Percentiles rank a stretch among this genome's conserved stretches.
Conservation (phyloP, 1,140 invertebrate species). For the Pemphigus obesinymphae region DNA sequence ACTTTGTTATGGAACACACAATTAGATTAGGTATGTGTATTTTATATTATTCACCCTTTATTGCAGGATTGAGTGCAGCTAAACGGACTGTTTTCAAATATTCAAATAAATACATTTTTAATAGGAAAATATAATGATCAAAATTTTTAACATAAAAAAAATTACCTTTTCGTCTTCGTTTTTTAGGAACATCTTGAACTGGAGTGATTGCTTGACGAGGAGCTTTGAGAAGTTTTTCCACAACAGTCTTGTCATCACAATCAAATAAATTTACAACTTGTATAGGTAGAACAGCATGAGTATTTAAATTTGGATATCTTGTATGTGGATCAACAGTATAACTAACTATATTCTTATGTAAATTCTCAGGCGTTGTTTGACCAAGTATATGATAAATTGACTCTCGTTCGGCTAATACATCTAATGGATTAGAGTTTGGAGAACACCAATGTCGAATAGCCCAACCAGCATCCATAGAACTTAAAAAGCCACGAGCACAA, state of each 20-base stretch:
- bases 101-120: constrained; percentile 30
- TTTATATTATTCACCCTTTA: constrained; percentile 29
- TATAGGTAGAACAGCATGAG: constrained; percentile 58
- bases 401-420: constrained; percentile 89
- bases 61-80: constrained; percentile 9
- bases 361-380: constrained; percentile 94
- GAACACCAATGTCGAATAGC: constrained; percentile 81
- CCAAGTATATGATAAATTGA: constrained; percentile 84
- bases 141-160: not conserved
- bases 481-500: constrained; percentile 93
- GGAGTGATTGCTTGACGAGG: constrained; percentile 48
- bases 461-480: constrained; percentile 94
- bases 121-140: not conserved
- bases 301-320: constrained; percentile 58
- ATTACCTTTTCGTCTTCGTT: constrained; percentile 61
- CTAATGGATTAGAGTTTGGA: constrained; percentile 62
- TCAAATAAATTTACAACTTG: constrained; percentile 62
- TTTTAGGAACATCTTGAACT: constrained; percentile 57
- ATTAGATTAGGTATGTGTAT: constrained; percentile 1
- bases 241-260: constrained; percentile 57
- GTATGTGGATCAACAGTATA: constrained; percentile 89
- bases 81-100: constrained; percentile 35
- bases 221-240: constrained; percentile 52
- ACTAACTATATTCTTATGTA: constrained; percentile 78
- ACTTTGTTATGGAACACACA: constrained; percentile 4